phyloP scores from a whole-genome alignment of 2,113 vertebrate species.

The Spheniscus mendiculus region DNA sequence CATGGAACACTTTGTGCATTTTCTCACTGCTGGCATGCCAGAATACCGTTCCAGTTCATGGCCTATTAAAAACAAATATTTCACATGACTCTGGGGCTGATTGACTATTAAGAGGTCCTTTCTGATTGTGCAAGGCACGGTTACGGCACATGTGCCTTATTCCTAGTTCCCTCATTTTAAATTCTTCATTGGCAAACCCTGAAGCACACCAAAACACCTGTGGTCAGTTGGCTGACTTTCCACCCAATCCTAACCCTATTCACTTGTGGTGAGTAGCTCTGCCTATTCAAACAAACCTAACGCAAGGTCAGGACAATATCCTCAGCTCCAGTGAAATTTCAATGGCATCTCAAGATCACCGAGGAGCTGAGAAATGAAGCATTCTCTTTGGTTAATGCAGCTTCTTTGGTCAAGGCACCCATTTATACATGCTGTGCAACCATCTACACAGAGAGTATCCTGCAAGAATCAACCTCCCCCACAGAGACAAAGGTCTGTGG shows the following conservation, averaged over 20 bases:
- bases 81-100: conserved; percentile 31
- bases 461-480: not conserved
- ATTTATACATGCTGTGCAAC: not conserved
- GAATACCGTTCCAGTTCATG: conserved; percentile 57
- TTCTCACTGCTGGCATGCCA: not conserved
- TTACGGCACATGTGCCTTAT: not conserved
- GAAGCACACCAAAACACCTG: not conserved
- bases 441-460: not conserved
- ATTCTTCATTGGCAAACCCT: not conserved
- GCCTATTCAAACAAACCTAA: not conserved
- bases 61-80: conserved; percentile 54
- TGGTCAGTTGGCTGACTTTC: not conserved
- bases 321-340: not conserved
- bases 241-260: not conserved
- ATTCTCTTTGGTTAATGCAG: not conserved
- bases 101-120: not conserved
- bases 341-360: not conserved
- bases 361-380: not conserved
- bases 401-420: not conserved
- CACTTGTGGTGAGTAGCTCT: not conserved
- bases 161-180: not conserved
- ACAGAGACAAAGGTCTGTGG: not conserved
- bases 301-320: not conserved
- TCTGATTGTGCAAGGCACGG: not conserved
- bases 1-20: conserved; percentile 35